A percentile compares a stretch with the other conserved stretches of the same genome.
phyloP scores from a whole-genome alignment of 1,140 invertebrate species.

The Heliothis subflexa region DNA sequence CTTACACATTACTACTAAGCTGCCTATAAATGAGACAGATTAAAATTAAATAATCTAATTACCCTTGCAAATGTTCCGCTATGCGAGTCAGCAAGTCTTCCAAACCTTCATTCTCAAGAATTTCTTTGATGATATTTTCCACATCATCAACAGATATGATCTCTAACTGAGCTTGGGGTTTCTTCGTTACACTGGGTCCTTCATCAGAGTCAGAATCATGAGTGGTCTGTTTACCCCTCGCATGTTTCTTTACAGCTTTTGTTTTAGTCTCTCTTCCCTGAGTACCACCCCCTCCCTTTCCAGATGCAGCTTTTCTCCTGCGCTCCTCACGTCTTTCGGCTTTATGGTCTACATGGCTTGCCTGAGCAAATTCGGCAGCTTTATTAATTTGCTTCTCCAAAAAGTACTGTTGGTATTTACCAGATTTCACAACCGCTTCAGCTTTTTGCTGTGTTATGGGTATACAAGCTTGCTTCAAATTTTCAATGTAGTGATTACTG shows the following conservation, averaged over 20 bases:
- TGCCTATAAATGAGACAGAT: conserved; percentile 1
- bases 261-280: conserved; percentile 98
- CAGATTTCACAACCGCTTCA: conserved; percentile 89
- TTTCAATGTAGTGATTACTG: conserved; percentile 90
- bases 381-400: conserved; percentile 88
- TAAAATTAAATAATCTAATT: conserved; percentile 64
- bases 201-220: conserved; percentile 89
- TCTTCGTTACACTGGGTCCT: conserved; percentile 78
- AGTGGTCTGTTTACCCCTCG: conserved; percentile 80
- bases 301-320: conserved; percentile 93
- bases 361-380: conserved; percentile 74
- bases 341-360: conserved; percentile 87
- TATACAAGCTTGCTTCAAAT: conserved; percentile 90
- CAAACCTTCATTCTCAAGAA: conserved; percentile 89
- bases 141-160: conserved; percentile 91
- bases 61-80: conserved; percentile 88
- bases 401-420: conserved; percentile 88
- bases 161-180: conserved; percentile 82
- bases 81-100: conserved; percentile 88
- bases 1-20: too few relatives aligned
- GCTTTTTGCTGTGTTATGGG: conserved; percentile 90
- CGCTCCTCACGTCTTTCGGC: conserved; percentile 94
- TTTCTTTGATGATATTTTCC: conserved; percentile 88
- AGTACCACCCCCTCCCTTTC: conserved; percentile 95
- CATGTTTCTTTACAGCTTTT: conserved; percentile 95